Evolutionary conservation across 2,888 invertebrate genomes (phyloP), one percentile per base, ranked within the genome.

Genomic region (Pterostichus madidus): DNA sequence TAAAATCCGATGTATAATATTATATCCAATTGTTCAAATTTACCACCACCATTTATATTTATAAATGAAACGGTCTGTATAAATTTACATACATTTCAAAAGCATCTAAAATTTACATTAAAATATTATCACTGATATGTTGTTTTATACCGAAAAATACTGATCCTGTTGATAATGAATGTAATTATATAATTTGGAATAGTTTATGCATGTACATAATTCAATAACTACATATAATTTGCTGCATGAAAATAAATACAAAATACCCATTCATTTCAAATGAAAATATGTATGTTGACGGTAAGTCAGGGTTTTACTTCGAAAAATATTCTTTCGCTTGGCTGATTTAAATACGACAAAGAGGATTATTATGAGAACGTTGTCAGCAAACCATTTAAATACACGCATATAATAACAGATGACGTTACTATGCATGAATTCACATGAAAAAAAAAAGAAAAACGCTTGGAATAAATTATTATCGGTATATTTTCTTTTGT

Each of bases 361-460:
- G 64, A 64, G 64, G 64, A 64, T 64, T 64, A 64, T 64, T 64
- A 64, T 64, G 39, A 64, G 35, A 64, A 39, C 13, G 64, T 15
- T 64, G 11, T 39, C 64, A 64, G 10, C 64, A 64, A 35, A 39
- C 6, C 64, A 15, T 64, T 32, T 35, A 64, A 35, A 64, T 64
- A 39, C 39, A 13, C 32, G 64, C 39, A 64, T 64, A 35, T 64
- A 64, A 64, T 64, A 64, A 64, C 64, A 35, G 35, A 64, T 64
- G 64, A 39, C 35, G 39, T 32, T 64, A 15, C 64, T 10, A 64
- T 64, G 32, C 64, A 64, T 64, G 64, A 64, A 39, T 39, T n/a
- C 64, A 64, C 39, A 64, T 64, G 64, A 64, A 64, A 59, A 64
- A 64, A 64, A 59, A 64, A 35, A 35, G n/a, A 64, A 64, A 64